These are phyloP conservation scores for Rhinopomastus cyanomelas DNA, from an alignment of 2,113 vertebrate genomes.

Conservation along the genomic window DNA sequence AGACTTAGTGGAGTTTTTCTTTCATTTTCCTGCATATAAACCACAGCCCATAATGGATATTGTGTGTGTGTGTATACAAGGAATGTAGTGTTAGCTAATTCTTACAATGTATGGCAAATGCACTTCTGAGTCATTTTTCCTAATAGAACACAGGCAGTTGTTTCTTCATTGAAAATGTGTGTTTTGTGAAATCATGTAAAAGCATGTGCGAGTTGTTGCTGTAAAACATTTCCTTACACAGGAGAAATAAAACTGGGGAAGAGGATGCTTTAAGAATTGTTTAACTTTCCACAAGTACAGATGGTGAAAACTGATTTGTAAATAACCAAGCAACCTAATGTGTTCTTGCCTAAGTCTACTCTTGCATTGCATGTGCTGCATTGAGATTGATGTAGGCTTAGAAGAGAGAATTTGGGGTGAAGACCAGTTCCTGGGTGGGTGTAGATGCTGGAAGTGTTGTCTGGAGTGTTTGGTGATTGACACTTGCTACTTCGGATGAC, in stretches of 20 bases:
- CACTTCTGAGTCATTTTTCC: not conserved
- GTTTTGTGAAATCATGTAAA: not conserved
- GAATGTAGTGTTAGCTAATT: not conserved
- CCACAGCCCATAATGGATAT: not conserved
- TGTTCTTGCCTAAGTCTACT: not conserved
- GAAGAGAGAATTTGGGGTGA: not conserved
- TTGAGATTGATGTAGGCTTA: not conserved
- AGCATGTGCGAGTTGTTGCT: not conserved
- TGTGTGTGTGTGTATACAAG: not conserved
- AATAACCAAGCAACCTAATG: not conserved
- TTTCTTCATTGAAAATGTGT: not conserved
- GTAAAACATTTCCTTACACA: not conserved
- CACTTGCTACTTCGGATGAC: not conserved
- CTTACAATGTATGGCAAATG: not conserved
- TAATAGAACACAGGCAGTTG: not conserved
- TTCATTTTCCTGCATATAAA: not conserved
- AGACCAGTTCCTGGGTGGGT: not conserved
- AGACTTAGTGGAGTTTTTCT: not conserved
- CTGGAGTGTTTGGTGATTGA: not conserved
- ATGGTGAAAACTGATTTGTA: not conserved
- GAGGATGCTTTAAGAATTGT: not conserved
- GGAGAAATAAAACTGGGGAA: not conserved
- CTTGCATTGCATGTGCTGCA: not conserved
- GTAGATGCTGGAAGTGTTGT: not conserved
- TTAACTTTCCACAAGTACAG: not conserved